A percentile compares a stretch with the other conserved stretches of the same genome.
phyloP scores from a whole-genome alignment of 2,888 invertebrate species.

The Amphipyra berbera region DNA sequence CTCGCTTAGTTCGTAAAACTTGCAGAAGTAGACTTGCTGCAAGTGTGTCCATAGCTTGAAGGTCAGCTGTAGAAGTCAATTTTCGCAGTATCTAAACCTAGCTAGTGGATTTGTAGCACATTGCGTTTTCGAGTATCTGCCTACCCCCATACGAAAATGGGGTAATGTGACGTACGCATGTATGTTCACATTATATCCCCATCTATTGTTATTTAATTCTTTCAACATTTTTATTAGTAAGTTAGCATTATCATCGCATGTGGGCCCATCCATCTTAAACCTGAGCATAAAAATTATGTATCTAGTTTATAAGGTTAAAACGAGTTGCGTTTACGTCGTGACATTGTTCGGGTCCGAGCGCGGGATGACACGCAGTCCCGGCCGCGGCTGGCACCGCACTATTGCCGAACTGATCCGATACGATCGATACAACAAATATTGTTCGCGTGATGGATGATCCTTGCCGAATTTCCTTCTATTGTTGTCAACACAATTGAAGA shows the following conservation, averaged over 20 bases:
- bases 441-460: conserved; percentile 84
- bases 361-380: conserved; percentile 67
- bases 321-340: conserved; percentile 47
- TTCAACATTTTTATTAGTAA: conserved; percentile 2
- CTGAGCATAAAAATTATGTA: conserved; percentile 47
- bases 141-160: too few relatives aligned
- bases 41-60: too few relatives aligned
- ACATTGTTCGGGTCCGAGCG: conserved; percentile 57
- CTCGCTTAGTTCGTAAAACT: too few relatives aligned
- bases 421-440: conserved; percentile 86
- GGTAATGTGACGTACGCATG: too few relatives aligned
- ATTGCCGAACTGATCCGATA: conserved; percentile 66
- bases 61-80: too few relatives aligned
- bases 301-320: conserved; percentile 56
- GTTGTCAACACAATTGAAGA: conserved; percentile 66
- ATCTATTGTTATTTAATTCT: conserved; percentile 3
- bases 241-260: conserved; percentile 36
- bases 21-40: too few relatives aligned
- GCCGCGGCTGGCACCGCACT: conserved; percentile 77
- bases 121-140: too few relatives aligned
- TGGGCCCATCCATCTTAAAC: conserved; percentile 23
- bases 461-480: conserved; percentile 67
- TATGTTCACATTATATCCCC: neutral
- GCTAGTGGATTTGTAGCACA: too few relatives aligned
- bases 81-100: too few relatives aligned